Evolutionary conservation across 2,888 invertebrate genomes (phyloP).

Genomic region (Parnassius apollo): DNA sequence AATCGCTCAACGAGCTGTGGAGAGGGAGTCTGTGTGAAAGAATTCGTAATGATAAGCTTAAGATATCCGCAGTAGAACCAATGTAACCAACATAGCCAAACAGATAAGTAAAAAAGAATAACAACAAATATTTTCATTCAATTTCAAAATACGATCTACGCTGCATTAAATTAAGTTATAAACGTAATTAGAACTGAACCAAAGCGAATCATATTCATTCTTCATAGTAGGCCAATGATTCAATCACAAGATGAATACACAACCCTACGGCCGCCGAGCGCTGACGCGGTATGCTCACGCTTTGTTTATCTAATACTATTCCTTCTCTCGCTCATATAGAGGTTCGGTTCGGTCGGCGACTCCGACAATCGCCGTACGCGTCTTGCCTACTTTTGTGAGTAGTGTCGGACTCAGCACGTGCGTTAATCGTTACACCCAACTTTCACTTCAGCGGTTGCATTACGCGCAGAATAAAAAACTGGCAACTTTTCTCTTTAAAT

Average conservation of each 20-base stretch:
- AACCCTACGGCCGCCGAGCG: conserved; percentile 54
- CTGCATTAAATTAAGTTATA: no score
- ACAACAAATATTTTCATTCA: no score
- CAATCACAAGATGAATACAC: conserved; percentile 30
- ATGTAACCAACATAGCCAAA: no score
- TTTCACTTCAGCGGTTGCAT: conserved; percentile 55
- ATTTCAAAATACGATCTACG: no score
- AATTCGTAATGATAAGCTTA: no score
- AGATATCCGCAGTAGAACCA: no score
- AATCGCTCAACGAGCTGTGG: no score
- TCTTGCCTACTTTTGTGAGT: conserved; percentile 51
- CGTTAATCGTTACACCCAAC: conserved; percentile 45
- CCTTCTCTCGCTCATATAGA: conserved; percentile 7
- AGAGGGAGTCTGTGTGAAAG: no score
- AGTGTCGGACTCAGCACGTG: conserved; percentile 36
- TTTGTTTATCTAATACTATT: conserved; percentile 23
- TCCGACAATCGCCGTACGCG: conserved; percentile 30
- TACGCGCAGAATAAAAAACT: conserved; percentile 35
- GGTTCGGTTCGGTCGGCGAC: conserved; percentile 11
- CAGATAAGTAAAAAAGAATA: no score
- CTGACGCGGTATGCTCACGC: conserved; percentile 27
- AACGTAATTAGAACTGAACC: no score
- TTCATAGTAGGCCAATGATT: neutral
- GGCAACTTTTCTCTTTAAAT: conserved; percentile 26
- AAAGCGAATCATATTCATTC: no score